Evolutionary conservation across 2,888 invertebrate species (phyloP).

Genomic region (Serrognathus titanus): DNA sequence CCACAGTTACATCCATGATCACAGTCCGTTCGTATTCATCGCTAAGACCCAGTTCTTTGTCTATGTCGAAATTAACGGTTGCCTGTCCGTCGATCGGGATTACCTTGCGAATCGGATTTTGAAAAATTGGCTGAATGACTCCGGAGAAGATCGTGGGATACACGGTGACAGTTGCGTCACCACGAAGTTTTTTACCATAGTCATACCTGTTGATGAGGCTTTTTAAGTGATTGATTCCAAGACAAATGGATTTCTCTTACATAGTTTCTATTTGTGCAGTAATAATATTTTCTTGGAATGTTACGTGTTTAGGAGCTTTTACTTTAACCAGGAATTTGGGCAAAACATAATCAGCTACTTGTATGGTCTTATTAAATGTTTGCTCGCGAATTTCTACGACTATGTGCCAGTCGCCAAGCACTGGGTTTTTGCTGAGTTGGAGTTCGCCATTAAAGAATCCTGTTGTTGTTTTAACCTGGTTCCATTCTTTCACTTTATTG

Average conservation of each 20-base stretch:
- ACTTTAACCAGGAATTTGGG: slow-evolving; percentile 92
- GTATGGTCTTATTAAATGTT: slow-evolving; percentile 61
- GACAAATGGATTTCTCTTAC: slow-evolving; percentile 51
- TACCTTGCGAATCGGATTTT: slow-evolving; percentile 68
- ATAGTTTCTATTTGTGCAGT: slow-evolving; percentile 77
- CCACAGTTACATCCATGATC: slow-evolving; percentile 82
- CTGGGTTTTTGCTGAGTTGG: slow-evolving; percentile 75
- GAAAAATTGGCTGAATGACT: slow-evolving; percentile 74
- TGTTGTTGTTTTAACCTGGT: slow-evolving; percentile 59
- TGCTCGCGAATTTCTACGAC: slow-evolving; percentile 60
- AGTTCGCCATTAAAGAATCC: slow-evolving; percentile 78
- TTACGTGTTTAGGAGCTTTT: slow-evolving; percentile 75
- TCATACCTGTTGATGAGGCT: slow-evolving; percentile 60
- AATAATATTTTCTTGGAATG: slow-evolving; percentile 76
- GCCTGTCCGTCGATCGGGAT: slow-evolving; percentile 60
- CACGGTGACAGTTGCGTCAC: slow-evolving; percentile 79
- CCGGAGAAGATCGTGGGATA: slow-evolving; percentile 80
- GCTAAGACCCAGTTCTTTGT: slow-evolving; percentile 68
- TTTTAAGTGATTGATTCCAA: too few relatives aligned
- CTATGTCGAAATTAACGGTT: slow-evolving; percentile 73
- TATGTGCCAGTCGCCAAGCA: slow-evolving; percentile 85
- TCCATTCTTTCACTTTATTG: slow-evolving; percentile 81
- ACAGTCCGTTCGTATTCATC: slow-evolving; percentile 80
- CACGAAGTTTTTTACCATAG: slow-evolving; percentile 82
- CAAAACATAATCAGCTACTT: slow-evolving; percentile 86